Evolutionary conservation across 2,797 vertebrate genomes (phyloP).

Genomic region (Lophotriccus pileatus): DNA sequence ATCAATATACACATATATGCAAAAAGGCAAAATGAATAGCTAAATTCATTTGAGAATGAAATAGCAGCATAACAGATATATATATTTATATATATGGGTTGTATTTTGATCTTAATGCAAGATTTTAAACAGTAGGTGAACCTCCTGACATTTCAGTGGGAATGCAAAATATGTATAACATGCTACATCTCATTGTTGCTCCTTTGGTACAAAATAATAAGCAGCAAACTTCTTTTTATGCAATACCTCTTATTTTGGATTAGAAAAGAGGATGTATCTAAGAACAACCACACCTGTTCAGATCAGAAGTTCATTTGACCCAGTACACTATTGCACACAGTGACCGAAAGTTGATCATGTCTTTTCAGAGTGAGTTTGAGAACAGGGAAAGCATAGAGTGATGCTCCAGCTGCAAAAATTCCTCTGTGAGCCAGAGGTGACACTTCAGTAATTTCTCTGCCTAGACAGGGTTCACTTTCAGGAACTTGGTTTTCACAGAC

Average conservation of each 20-base stretch:
- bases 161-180: neutral
- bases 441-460: neutral
- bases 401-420: neutral
- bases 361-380: neutral
- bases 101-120: neutral
- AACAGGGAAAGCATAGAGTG: neutral
- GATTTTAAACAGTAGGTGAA: neutral
- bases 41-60: neutral
- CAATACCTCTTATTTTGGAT: neutral
- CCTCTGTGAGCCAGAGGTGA: neutral
- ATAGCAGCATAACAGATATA: neutral
- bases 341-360: neutral
- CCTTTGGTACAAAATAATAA: neutral
- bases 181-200: neutral
- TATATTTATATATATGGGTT: no score
- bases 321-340: accelerated
- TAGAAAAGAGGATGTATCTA: neutral
- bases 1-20: neutral
- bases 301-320: neutral
- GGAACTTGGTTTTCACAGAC: neutral
- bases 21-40: neutral
- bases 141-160: neutral
- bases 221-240: neutral
- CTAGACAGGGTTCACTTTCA: neutral
- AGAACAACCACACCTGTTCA: neutral